A percentile compares a stretch with the other conserved stretches of the same genome.
Conservation (phyloP, 2,113 vertebrate genomes). For the Symphodus melops region DNA sequence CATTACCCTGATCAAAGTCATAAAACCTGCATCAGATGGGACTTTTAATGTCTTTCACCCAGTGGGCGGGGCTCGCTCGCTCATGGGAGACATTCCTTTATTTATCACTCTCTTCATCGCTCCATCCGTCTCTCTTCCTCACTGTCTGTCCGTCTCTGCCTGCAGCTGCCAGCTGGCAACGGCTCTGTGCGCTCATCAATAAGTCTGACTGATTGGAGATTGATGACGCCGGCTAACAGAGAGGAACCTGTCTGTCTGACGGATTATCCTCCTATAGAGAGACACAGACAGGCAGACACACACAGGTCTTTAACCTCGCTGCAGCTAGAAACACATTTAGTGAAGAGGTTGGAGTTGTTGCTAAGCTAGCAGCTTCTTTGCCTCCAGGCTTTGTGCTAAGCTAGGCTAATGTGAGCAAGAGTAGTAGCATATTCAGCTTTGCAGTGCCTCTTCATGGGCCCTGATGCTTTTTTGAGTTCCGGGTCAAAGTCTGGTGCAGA, state of each 20-base stretch:
- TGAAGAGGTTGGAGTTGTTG: background rate
- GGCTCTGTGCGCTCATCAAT: conserved; percentile 64
- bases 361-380: conserved; percentile 4
- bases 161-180: conserved; percentile 70
- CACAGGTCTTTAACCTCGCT: conserved; percentile 10
- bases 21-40: conserved; percentile 66
- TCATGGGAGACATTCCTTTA: conserved; percentile 43
- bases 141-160: conserved; percentile 43
- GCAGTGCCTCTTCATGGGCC: no score
- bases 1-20: conserved; percentile 67
- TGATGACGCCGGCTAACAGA: conserved; percentile 55
- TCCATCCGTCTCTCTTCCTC: conserved; percentile 47
- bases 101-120: conserved; percentile 56
- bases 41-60: conserved; percentile 58
- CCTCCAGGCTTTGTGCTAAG: conserved; percentile 14
- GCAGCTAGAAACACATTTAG: conserved; percentile 1
- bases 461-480: no score
- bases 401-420: conserved; percentile 8
- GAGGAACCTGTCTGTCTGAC: conserved; percentile 67
- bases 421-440: no score
- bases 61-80: conserved; percentile 48
- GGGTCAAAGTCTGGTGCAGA: no score
- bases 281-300: conserved; percentile 12
- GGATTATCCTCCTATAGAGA: conserved; percentile 49
- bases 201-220: conserved; percentile 67